A percentile compares a stretch with the other conserved stretches of the same genome.
Evolutionary conservation across 2,113 vertebrate genomes (phyloP).

Genomic region (Corythoichthys intestinalis): DNA sequence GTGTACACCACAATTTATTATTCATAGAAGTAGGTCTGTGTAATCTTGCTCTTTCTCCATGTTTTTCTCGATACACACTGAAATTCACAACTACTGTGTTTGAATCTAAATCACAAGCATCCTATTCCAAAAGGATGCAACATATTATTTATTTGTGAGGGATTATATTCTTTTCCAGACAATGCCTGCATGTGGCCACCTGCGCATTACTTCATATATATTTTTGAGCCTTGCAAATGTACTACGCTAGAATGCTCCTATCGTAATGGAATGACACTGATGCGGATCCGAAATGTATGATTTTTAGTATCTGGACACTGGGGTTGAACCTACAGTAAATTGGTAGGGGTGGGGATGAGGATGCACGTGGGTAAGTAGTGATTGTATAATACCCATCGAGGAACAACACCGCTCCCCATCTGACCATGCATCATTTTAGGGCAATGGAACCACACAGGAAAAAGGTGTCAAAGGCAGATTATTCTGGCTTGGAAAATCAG

Average conservation of each 20-base stretch:
- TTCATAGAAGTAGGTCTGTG: conserved; percentile 19
- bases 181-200: conserved; percentile 19
- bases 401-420: conserved; percentile 51
- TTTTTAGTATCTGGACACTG: conserved; percentile 45
- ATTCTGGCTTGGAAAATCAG: conserved; percentile 59
- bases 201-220: conserved; percentile 26
- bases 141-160: conserved; percentile 6
- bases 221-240: conserved; percentile 38
- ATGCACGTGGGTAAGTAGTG: conserved; percentile 29
- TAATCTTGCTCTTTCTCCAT: conserved; percentile 12
- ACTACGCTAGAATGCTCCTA: conserved; percentile 20
- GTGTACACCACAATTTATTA: conserved; percentile 8
- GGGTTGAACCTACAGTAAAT: conserved; percentile 34
- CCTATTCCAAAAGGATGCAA: conserved; percentile 25
- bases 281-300: conserved; percentile 44
- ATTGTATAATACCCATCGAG: conserved; percentile 52
- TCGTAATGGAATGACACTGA: conserved; percentile 46
- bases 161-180: conserved; percentile 17
- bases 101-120: background rate
- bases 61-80: conserved; percentile 14
- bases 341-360: conserved; percentile 29
- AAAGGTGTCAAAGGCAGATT: conserved; percentile 54
- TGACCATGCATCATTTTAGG: conserved; percentile 66
- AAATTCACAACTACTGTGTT: conserved; percentile 14
- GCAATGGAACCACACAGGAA: conserved; percentile 55